These are phyloP conservation scores for Ariolimax columbianus DNA, from an alignment of 2,888 invertebrate species.

Conservation along the genomic window DNA sequence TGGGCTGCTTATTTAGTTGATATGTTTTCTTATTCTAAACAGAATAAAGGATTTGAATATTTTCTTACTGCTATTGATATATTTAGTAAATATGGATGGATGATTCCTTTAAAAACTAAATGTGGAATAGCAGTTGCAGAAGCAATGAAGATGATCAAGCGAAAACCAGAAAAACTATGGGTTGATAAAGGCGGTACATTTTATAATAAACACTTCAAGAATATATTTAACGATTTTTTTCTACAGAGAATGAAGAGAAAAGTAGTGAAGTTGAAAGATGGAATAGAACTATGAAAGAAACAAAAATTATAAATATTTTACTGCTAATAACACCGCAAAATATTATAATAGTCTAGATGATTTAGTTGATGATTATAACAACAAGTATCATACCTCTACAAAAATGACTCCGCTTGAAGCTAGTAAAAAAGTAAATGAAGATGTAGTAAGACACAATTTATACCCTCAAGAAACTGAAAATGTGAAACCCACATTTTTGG, in stretches of 20 bases:
- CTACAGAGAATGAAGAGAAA: constrained; percentile 18
- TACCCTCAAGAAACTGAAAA: neutral
- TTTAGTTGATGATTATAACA: constrained; percentile 13
- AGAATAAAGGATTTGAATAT: constrained; percentile 3
- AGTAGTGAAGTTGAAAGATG: constrained; percentile 1
- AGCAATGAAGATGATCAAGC: too few species aligned
- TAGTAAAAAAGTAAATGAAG: neutral
- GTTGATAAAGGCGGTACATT: too few species aligned
- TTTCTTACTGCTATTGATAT: neutral
- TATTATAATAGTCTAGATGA: neutral
- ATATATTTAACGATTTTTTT: neutral
- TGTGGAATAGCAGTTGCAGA: too few species aligned
- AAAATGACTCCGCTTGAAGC: constrained; percentile 23
- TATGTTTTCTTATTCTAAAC: constrained; percentile 19
- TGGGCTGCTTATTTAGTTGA: constrained; percentile 24
- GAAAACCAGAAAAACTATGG: too few species aligned
- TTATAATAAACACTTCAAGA: too few species aligned
- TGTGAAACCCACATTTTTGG: neutral
- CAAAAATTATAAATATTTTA: constrained; percentile 20
- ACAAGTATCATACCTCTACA: neutral
- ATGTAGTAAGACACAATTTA: neutral
- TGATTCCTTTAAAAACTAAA: neutral
- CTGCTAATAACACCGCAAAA: constrained; percentile 9
- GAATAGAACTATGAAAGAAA: constrained; percentile 12
- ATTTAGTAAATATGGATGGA: neutral